Base-by-base conservation (phyloP, 1,140 invertebrate species). In the Drosophila pseudoobscura region DNA sequence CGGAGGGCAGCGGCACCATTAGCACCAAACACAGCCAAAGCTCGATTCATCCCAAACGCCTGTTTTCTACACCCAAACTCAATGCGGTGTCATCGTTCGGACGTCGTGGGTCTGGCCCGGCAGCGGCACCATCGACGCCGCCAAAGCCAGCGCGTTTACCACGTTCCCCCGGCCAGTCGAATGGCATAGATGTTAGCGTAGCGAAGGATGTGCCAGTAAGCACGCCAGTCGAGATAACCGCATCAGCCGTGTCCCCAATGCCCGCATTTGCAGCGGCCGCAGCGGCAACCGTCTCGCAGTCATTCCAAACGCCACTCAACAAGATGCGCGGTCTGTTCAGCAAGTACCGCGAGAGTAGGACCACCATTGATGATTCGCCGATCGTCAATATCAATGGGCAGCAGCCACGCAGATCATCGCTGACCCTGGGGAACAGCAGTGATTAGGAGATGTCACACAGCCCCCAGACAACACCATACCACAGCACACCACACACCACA, bases 221-320 rank as follows among this genome's bases (percentile, higher is more conserved):
- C 5, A 4, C 24, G 35, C 35, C 35, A 39, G 35, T 11, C 17
- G 29, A 26, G 24, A 26, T 26, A 58, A 7, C 17, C n/a, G 7
- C 29, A 29, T 8, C 15, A 11, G 31, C 43, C 3, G n/a, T 39
- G 1, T 45, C 35, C 7, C 47, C 29, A 11, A 43, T 41, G 35
- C 65, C 72, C 6, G 9, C 59, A 6, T 20, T 46, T 29, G 24
- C 57, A 15, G 29, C 53, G 7, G 31, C 60, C 8, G 56, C 60
- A 6, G 29, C 35, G 11, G 7, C 66, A 24, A 57, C 56, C 9
- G 44, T 57, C 29, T 11, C 71, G 35, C 70, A 64, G 52, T 43
- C 78, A 80, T 80, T 80, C 68, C 59, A 80, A 54, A 68, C 78
- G 43, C 78, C 78, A 17, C 41, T 68, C 7, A 68, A 77, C 47